These are phyloP conservation scores for Nephrotoma flavescens DNA, from an alignment of 2,888 invertebrate genomes.

Conservation along the genomic window DNA sequence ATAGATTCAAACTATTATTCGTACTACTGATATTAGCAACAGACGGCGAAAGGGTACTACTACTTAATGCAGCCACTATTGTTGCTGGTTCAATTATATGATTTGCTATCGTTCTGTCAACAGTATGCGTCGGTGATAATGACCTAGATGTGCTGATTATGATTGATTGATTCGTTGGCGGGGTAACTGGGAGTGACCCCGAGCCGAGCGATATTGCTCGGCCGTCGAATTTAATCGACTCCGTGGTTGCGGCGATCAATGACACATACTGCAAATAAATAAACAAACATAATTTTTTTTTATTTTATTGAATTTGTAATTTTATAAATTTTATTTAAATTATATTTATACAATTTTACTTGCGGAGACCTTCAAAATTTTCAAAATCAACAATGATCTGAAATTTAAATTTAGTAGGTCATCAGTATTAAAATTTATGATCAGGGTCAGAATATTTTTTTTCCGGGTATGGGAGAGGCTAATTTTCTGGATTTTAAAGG, in stretches of 20 bases:
- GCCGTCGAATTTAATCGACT: constrained; percentile 18
- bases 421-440: background rate
- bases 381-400: background rate
- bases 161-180: background rate
- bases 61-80: constrained; percentile 3
- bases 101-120: background rate
- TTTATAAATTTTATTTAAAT: background rate
- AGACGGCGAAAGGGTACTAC: background rate
- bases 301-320: background rate
- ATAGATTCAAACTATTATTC: background rate
- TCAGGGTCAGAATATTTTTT: background rate
- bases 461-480: too few species aligned
- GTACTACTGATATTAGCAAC: too few species aligned
- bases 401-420: background rate
- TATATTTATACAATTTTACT: background rate
- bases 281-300: background rate
- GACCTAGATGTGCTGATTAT: background rate
- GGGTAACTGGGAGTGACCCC: constrained; percentile 9
- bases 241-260: constrained; percentile 16
- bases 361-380: background rate
- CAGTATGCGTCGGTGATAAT: background rate
- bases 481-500: too few species aligned
- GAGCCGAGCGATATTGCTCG: constrained; percentile 17
- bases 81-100: constrained; percentile 4
- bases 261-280: constrained; percentile 14